These are phyloP conservation scores for Xyrauchen texanus DNA, from an alignment of 2,113 vertebrate species.

Conservation along the genomic window DNA sequence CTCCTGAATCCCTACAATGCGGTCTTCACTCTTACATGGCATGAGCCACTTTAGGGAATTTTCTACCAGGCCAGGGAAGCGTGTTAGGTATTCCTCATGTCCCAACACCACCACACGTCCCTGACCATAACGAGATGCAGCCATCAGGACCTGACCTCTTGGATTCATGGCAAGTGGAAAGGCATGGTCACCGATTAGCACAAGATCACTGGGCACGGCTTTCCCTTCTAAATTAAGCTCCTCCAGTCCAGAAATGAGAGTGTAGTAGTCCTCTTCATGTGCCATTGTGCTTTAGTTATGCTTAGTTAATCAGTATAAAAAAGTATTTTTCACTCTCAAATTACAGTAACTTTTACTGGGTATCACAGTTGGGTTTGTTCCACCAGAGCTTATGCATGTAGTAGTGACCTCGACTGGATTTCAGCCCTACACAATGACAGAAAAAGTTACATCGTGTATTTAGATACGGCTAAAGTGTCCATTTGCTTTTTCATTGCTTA, in stretches of 20 bases:
- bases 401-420: not conserved
- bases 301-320: not conserved
- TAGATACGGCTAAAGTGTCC: no score
- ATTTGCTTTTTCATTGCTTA: no score
- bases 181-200: slow-evolving; percentile 70
- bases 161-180: slow-evolving; percentile 75
- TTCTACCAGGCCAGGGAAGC: slow-evolving; percentile 74
- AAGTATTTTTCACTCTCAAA: no score
- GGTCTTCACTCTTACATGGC: slow-evolving; percentile 60
- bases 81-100: slow-evolving; percentile 79
- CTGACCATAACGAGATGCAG: slow-evolving; percentile 75
- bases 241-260: slow-evolving; percentile 64
- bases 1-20: slow-evolving; percentile 73
- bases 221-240: slow-evolving; percentile 64
- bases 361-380: no score
- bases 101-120: slow-evolving; percentile 82
- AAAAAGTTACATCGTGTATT: not conserved
- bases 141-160: slow-evolving; percentile 71
- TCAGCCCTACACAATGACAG: slow-evolving; percentile 15
- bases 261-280: slow-evolving; percentile 59
- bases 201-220: slow-evolving; percentile 62
- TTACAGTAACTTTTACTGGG: no score
- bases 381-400: not conserved
- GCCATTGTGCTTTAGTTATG: slow-evolving; percentile 47
- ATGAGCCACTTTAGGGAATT: slow-evolving; percentile 84